Evolutionary conservation across 2,888 invertebrate species (phyloP).

Genomic region (Dryocosmus kuriphilus): DNA sequence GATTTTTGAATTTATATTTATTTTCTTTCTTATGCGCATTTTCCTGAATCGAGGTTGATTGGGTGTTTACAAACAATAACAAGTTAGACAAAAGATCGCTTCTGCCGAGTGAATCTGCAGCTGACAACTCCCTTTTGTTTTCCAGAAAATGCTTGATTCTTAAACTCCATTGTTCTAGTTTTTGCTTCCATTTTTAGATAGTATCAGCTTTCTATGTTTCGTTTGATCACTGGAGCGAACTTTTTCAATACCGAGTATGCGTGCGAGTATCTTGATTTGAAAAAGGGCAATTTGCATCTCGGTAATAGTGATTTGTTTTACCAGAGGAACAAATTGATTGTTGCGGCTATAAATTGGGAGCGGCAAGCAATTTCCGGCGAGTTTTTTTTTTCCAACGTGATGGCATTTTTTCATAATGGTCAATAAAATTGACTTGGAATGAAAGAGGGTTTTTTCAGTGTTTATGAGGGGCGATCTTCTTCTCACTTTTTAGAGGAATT

Average conservation of each 20-base stretch:
- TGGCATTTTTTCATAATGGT: conserved; percentile 11
- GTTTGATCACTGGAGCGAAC: background rate
- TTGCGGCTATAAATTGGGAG: conserved; percentile 18
- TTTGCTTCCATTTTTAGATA: background rate
- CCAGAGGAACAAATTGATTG: conserved; percentile 27
- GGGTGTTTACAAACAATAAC: background rate
- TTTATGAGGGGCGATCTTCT: background rate
- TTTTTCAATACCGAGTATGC: background rate
- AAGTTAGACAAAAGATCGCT: background rate
- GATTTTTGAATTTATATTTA: too few relatives aligned
- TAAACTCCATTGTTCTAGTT: background rate
- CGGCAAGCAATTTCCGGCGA: conserved; percentile 11
- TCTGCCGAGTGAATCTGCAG: background rate
- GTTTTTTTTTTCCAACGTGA: conserved; percentile 19
- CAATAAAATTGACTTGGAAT: conserved; percentile 7
- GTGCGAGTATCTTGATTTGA: background rate
- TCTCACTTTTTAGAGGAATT: background rate
- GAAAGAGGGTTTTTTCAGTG: conserved; percentile 7
- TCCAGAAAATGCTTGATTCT: background rate
- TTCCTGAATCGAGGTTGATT: too few relatives aligned
- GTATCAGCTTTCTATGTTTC: background rate
- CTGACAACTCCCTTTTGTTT: conserved; percentile 7
- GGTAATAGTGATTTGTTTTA: conserved; percentile 23
- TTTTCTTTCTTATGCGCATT: too few relatives aligned
- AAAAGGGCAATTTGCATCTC: conserved; percentile 16